These are phyloP conservation scores for Crematogaster levior DNA, from an alignment of 2,888 invertebrate genomes.

Conservation along the genomic window DNA sequence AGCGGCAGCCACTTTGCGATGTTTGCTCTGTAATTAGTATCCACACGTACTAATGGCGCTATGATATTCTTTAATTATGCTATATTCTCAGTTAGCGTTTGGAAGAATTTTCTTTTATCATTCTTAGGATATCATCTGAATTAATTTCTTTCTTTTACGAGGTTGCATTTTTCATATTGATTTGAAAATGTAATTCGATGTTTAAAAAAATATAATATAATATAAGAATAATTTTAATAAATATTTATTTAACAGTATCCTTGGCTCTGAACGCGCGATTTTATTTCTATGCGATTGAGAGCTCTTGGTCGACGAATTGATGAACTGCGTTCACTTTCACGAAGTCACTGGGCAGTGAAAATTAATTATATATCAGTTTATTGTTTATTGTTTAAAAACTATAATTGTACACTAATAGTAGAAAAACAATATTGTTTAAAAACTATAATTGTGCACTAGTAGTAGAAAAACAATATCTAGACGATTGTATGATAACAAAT, in stretches of 20 bases:
- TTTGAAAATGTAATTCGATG: neutral
- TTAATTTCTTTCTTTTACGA: neutral
- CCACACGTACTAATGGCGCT: slow-evolving; percentile 55
- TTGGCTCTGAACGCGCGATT: neutral
- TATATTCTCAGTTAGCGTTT: neutral
- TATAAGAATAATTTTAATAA: too few relatives aligned
- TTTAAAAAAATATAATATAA: neutral
- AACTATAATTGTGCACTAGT: neutral
- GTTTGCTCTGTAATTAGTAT: slow-evolving; percentile 80
- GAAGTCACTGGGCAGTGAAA: slow-evolving; percentile 30
- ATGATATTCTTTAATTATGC: neutral
- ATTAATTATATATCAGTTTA: slow-evolving; percentile 34
- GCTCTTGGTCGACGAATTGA: neutral
- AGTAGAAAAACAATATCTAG: slow-evolving; percentile 10
- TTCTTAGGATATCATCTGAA: neutral
- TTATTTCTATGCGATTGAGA: neutral
- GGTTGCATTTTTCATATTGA: neutral
- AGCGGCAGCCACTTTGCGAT: slow-evolving; percentile 81
- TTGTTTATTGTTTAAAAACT: slow-evolving; percentile 24
- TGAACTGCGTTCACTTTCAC: neutral
- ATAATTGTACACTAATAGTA: too few relatives aligned
- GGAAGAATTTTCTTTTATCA: neutral
- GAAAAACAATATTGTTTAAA: too few relatives aligned
- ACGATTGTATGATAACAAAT: neutral
- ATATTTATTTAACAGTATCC: neutral